Conservation (phyloP, 2,888 invertebrate genomes). For the Oeneis ivallda region DNA sequence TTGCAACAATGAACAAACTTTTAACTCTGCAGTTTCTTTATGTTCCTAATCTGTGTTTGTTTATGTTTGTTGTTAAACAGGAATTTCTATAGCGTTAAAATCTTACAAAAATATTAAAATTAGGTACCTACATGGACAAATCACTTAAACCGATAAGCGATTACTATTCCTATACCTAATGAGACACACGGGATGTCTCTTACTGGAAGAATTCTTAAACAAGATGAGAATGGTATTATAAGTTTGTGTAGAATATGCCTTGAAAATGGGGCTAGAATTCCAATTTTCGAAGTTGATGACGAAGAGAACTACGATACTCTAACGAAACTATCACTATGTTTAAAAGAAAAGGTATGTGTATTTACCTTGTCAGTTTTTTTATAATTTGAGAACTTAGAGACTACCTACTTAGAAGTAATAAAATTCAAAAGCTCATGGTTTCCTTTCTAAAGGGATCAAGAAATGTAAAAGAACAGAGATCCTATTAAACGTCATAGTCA, state of each 20-base stretch:
- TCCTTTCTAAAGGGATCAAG: too few species aligned
- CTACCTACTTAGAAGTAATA: too few species aligned
- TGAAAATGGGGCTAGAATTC: constrained; percentile 55
- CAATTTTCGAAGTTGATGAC: constrained; percentile 59
- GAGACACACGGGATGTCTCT: constrained; percentile 6
- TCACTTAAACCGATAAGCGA: not conserved
- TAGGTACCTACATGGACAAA: not conserved
- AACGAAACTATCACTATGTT: constrained; percentile 56
- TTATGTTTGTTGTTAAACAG: constrained; percentile 27
- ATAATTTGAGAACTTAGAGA: too few species aligned
- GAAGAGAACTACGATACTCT: constrained; percentile 45
- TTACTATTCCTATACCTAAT: not conserved
- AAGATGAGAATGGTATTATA: constrained; percentile 23
- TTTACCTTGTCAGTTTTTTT: not conserved
- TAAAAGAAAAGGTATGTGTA: constrained; percentile 58
- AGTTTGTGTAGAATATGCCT: constrained; percentile 68
- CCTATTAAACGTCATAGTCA: too few species aligned
- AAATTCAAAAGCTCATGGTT: too few species aligned
- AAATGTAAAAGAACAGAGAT: too few species aligned
- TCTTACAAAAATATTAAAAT: not conserved
- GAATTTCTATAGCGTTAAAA: not conserved
- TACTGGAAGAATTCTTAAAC: not conserved
- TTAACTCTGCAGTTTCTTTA: too few species aligned
- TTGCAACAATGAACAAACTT: too few species aligned
- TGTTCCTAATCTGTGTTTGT: too few species aligned